These are phyloP conservation scores for Drosophila rufa DNA, from an alignment of 1,140 invertebrate genomes.

Conservation along the genomic window DNA sequence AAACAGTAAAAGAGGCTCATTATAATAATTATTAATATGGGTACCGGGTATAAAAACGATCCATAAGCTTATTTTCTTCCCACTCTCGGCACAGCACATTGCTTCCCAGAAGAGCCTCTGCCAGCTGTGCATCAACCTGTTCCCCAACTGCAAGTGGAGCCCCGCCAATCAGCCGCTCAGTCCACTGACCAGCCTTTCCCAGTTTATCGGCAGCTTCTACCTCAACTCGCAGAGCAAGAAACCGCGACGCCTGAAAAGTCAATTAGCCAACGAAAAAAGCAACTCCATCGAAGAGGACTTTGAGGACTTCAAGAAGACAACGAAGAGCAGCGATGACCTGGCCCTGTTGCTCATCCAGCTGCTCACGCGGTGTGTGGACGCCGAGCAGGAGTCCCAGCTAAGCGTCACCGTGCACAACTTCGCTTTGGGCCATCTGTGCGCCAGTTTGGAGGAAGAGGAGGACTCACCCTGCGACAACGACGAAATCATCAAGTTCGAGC, in stretches of 20 bases:
- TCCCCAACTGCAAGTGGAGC: slow-evolving; percentile 80
- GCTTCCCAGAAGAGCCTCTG: slow-evolving; percentile 81
- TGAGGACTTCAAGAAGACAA: slow-evolving; percentile 43
- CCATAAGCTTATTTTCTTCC: too few species aligned
- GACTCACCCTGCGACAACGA: too few species aligned
- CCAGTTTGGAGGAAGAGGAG: slow-evolving; percentile 22
- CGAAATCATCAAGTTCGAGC: slow-evolving; percentile 72
- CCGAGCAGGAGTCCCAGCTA: slow-evolving; percentile 64
- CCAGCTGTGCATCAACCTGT: slow-evolving; percentile 79
- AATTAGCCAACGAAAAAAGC: slow-evolving; percentile 35
- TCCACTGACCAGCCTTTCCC: slow-evolving; percentile 45
- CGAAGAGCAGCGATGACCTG: slow-evolving; percentile 74
- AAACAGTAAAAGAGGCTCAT: too few species aligned
- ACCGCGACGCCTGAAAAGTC: slow-evolving; percentile 43
- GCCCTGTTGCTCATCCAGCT: slow-evolving; percentile 72
- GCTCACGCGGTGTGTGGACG: slow-evolving; percentile 68
- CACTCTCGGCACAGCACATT: slow-evolving; percentile 56
- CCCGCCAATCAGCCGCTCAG: slow-evolving; percentile 34
- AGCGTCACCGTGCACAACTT: slow-evolving; percentile 76
- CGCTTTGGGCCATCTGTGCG: slow-evolving; percentile 67
- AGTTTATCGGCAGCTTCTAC: slow-evolving; percentile 69
- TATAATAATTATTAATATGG: too few species aligned
- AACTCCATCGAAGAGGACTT: slow-evolving; percentile 31
- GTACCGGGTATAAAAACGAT: too few species aligned
- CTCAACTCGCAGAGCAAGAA: slow-evolving; percentile 60